phyloP scores from a whole-genome alignment of 2,888 invertebrate species.

The Drosophila niveifrons region DNA sequence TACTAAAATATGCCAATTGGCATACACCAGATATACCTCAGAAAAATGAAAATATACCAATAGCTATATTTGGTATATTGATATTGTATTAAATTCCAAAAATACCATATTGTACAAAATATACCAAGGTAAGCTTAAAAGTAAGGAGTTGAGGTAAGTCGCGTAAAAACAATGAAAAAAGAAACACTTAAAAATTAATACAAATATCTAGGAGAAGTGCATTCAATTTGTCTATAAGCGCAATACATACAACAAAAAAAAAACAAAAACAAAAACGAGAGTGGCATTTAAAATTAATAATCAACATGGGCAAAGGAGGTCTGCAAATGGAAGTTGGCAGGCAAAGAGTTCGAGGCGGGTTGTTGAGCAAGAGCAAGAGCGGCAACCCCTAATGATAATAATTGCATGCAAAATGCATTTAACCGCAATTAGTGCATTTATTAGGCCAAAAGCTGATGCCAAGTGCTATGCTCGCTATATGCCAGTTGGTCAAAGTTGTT shows the following conservation, averaged over 20 bases:
- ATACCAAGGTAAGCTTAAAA: too few species aligned
- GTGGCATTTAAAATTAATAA: constrained; percentile 34
- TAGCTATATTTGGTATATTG: too few species aligned
- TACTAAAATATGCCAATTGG: too few species aligned
- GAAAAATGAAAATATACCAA: too few species aligned
- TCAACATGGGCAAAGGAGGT: constrained; percentile 43
- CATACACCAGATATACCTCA: too few species aligned
- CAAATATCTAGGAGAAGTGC: too few species aligned
- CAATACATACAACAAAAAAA: not conserved
- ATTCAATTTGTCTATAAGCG: too few species aligned
- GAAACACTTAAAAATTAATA: too few species aligned
- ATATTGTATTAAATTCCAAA: too few species aligned
- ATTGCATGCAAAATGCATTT: constrained; percentile 83
- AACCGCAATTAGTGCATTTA: constrained; percentile 85
- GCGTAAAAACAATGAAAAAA: not conserved
- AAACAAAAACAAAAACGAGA: too few species aligned
- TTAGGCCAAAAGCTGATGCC: constrained; percentile 82
- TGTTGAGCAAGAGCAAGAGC: constrained; percentile 9
- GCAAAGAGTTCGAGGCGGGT: constrained; percentile 2
- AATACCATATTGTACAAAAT: too few species aligned
- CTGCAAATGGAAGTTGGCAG: not conserved
- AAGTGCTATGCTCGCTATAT: constrained; percentile 50
- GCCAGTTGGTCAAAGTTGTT: constrained; percentile 41
- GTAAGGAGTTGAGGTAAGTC: too few species aligned
- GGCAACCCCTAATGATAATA: constrained; percentile 78